phyloP scores from a whole-genome alignment of 1,140 invertebrate genomes.

The Idris sp. region DNA sequence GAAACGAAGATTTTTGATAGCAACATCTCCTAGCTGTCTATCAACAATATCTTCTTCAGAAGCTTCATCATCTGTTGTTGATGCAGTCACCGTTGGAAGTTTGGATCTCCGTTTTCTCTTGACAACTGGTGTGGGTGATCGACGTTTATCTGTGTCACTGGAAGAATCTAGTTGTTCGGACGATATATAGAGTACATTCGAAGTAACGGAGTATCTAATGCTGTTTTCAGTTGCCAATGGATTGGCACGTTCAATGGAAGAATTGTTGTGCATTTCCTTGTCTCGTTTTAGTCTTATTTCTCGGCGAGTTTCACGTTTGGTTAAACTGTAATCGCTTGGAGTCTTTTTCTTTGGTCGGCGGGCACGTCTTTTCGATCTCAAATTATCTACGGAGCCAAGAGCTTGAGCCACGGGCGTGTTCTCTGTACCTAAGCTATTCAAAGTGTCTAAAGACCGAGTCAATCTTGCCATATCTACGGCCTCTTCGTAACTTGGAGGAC shows the following conservation, averaged over 20 bases:
- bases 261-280: constrained; percentile 27
- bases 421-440: constrained; percentile 62
- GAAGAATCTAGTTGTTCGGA: constrained; percentile 52
- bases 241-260: constrained; percentile 1
- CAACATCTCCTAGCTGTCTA: constrained; percentile 16
- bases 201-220: constrained; percentile 1
- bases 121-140: constrained; percentile 65
- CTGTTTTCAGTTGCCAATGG: constrained; percentile 16
- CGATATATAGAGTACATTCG: constrained; percentile 26
- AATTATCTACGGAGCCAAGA: constrained; percentile 70
- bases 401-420: constrained; percentile 50
- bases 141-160: constrained; percentile 15
- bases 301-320: constrained; percentile 66
- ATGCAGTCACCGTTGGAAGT: constrained; percentile 46
- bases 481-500: constrained; percentile 85
- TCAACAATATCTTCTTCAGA: constrained; percentile 62
- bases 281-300: constrained; percentile 52
- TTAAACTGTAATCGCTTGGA: constrained; percentile 72
- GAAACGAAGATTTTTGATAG: constrained; percentile 61
- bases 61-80: constrained; percentile 74
- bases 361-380: constrained; percentile 66
- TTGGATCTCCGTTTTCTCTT: constrained; percentile 62
- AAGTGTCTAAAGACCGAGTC: constrained; percentile 70
- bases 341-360: constrained; percentile 66
- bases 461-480: constrained; percentile 84